These are phyloP conservation scores for Hyphantria cunea DNA, from an alignment of 1,140 invertebrate genomes.

Conservation along the genomic window DNA sequence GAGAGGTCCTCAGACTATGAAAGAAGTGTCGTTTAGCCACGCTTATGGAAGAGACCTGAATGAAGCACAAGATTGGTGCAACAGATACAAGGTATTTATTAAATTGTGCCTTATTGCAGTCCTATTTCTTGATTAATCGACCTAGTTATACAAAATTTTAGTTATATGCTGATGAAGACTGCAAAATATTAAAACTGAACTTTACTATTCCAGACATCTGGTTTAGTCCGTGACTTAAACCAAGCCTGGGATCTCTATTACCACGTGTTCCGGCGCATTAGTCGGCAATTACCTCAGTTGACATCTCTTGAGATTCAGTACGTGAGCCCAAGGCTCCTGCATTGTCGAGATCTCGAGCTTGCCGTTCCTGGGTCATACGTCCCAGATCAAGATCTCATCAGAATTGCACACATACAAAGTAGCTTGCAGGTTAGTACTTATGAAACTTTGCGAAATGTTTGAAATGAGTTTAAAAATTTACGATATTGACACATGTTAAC, in stretches of 20 bases:
- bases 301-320: conserved; percentile 96
- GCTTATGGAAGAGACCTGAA: conserved; percentile 96
- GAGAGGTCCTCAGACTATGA: conserved; percentile 95
- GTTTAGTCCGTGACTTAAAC: conserved; percentile 94
- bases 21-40: conserved; percentile 98
- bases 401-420: conserved; percentile 94
- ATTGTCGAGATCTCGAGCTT: conserved; percentile 95
- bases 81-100: conserved; percentile 87
- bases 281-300: conserved; percentile 95
- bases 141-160: too few relatives aligned
- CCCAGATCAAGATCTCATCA: conserved; percentile 92
- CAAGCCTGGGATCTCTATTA: conserved; percentile 99
- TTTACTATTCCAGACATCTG: conserved; percentile 82
- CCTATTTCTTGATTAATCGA: too few relatives aligned
- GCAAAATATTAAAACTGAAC: too few relatives aligned
- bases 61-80: conserved; percentile 97
- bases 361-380: conserved; percentile 98
- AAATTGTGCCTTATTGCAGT: not conserved
- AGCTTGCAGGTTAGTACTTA: conserved; percentile 86
- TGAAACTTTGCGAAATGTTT: not conserved
- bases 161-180: too few relatives aligned
- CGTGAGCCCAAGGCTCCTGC: conserved; percentile 95
- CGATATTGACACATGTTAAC: too few relatives aligned
- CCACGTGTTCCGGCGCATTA: conserved; percentile 97
- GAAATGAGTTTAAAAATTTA: too few relatives aligned